phyloP scores from a whole-genome alignment of 2,113 vertebrate genomes.

The Bubo blakistoni region DNA sequence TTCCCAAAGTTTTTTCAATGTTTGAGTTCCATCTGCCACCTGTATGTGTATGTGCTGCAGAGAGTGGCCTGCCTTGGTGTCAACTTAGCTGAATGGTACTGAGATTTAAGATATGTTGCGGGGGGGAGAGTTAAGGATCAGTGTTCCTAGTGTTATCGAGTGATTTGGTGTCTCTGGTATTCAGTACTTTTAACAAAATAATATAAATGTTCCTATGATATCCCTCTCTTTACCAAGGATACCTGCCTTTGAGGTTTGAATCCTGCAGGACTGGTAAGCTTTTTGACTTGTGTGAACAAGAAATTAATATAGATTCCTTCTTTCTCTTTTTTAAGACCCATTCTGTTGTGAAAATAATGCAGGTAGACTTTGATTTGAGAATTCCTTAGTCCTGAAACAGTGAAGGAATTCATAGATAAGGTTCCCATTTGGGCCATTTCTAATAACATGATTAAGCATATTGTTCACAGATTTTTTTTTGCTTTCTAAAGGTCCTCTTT shows the following conservation, averaged over 20 bases:
- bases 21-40: not conserved
- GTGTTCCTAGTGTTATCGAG: not conserved
- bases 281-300: not conserved
- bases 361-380: not conserved
- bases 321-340: not conserved
- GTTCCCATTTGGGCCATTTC: not conserved
- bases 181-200: not conserved
- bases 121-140: not conserved
- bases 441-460: not conserved
- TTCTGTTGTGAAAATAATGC: not conserved
- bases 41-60: not conserved
- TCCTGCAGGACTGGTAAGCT: not conserved
- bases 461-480: not conserved
- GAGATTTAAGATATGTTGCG: not conserved
- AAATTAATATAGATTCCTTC: not conserved
- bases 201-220: not conserved
- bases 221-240: not conserved
- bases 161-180: not conserved
- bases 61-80: not conserved
- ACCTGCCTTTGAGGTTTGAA: not conserved
- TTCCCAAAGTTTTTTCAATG: not conserved
- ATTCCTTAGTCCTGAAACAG: not conserved
- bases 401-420: conserved; percentile 3
- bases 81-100: not conserved
- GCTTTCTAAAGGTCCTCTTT: not conserved